phyloP scores from a whole-genome alignment of 2,113 vertebrate genomes.

The Salminus brasiliensis region DNA sequence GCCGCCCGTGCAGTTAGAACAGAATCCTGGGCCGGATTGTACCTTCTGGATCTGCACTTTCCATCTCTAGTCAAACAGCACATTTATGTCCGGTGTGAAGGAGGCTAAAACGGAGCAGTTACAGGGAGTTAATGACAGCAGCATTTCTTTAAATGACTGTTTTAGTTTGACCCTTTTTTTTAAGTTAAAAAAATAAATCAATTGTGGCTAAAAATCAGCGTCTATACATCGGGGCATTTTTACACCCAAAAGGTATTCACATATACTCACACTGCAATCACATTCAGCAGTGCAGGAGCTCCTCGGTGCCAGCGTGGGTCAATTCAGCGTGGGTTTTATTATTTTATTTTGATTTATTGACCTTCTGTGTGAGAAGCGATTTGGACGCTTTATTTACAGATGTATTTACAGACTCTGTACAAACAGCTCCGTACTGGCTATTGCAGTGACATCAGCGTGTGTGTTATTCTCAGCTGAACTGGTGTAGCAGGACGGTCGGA shows the following conservation, averaged over 20 bases:
- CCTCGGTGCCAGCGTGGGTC: not conserved
- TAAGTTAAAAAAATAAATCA: no score
- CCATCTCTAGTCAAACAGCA: no score
- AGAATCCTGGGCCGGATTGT: no score
- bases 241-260: not conserved
- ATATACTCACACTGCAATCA: conserved; percentile 62
- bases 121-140: no score
- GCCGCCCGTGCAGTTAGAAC: no score
- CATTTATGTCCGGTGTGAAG: no score
- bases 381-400: conserved; percentile 12
- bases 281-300: conserved; percentile 45
- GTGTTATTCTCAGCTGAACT: not conserved
- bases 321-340: not conserved
- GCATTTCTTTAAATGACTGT: no score
- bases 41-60: no score
- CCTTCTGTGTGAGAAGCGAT: conserved; percentile 5
- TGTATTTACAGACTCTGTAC: conserved; percentile 19
- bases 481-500: not conserved
- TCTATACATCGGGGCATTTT: not conserved
- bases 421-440: not conserved
- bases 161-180: no score
- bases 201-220: no score
- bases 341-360: not conserved
- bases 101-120: no score
- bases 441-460: not conserved